phyloP scores from a whole-genome alignment of 2,888 invertebrate species.

The Catocala nupta region DNA sequence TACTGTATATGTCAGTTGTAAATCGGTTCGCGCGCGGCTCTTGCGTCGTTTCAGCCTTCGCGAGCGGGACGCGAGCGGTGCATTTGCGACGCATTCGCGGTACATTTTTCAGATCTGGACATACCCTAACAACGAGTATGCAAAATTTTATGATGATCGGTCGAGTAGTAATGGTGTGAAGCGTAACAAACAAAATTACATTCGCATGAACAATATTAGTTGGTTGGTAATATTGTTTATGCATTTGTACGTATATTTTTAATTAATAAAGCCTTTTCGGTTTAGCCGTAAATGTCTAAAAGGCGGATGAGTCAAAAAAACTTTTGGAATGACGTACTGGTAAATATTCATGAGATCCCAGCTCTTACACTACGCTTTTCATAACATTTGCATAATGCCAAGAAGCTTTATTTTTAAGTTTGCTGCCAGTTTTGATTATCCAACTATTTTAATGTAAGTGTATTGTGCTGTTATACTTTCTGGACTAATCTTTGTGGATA shows the following conservation, averaged over 20 bases:
- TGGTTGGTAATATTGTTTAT: neutral
- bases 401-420: slow-evolving; percentile 49
- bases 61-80: too few relatives aligned
- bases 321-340: slow-evolving; percentile 52
- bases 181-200: too few relatives aligned
- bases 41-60: too few relatives aligned
- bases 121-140: too few relatives aligned
- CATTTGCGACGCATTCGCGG: too few relatives aligned
- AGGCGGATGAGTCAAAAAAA: slow-evolving; percentile 41
- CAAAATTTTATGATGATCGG: too few relatives aligned
- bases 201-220: too few relatives aligned
- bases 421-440: slow-evolving; percentile 33
- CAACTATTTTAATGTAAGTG: slow-evolving; percentile 1
- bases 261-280: slow-evolving; percentile 6
- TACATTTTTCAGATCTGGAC: too few relatives aligned
- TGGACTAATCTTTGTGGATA: too few relatives aligned
- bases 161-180: too few relatives aligned
- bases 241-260: neutral
- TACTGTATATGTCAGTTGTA: too few relatives aligned
- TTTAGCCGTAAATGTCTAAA: slow-evolving; percentile 13
- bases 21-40: too few relatives aligned
- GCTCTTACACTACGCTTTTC: slow-evolving; percentile 58
- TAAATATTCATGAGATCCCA: slow-evolving; percentile 59
- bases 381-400: slow-evolving; percentile 61
- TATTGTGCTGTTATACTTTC: neutral